A percentile compares a stretch with the other conserved stretches of the same genome.
phyloP scores from a whole-genome alignment of 1,140 invertebrate genomes.

The Fopius arisanus region DNA sequence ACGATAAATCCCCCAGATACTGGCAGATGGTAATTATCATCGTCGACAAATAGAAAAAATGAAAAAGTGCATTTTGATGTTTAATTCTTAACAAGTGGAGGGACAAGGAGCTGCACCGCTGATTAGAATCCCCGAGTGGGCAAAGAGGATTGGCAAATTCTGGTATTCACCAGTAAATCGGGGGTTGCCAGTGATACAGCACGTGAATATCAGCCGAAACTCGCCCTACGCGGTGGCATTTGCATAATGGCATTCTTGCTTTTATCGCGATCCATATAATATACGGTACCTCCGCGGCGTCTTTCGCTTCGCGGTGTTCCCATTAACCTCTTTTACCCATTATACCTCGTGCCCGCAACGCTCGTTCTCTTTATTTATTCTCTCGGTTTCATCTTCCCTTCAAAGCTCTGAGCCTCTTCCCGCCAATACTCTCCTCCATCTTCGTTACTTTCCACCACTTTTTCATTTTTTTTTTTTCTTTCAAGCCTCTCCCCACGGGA shows the following conservation, averaged over 20 bases:
- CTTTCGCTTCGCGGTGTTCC: slow-evolving; percentile 31
- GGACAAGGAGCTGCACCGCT: too few relatives aligned
- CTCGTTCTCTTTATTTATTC: slow-evolving; percentile 32
- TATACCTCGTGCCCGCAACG: slow-evolving; percentile 29
- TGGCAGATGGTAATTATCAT: too few relatives aligned
- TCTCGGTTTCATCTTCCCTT: neutral
- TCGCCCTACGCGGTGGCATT: slow-evolving; percentile 30
- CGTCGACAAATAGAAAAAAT: neutral
- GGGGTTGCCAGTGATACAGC: slow-evolving; percentile 12
- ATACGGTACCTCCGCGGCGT: slow-evolving; percentile 25
- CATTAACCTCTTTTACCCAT: slow-evolving; percentile 34
- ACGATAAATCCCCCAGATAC: too few relatives aligned
- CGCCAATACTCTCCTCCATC: neutral
- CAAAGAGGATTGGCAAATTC: neutral
- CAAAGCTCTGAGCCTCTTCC: neutral
- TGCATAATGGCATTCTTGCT: slow-evolving; percentile 46
- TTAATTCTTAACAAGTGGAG: too few relatives aligned
- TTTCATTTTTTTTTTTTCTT: too few relatives aligned
- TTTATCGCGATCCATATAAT: slow-evolving; percentile 47
- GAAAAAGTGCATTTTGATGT: neutral
- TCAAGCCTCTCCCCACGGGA: neutral
- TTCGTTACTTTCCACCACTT: neutral
- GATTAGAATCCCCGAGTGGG: neutral
- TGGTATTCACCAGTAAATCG: neutral
- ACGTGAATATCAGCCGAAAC: slow-evolving; percentile 21